Evolutionary conservation across 2,888 invertebrate species (phyloP), one percentile per base, ranked within the genome.

Genomic region (Rambutsinella grinnellia): DNA sequence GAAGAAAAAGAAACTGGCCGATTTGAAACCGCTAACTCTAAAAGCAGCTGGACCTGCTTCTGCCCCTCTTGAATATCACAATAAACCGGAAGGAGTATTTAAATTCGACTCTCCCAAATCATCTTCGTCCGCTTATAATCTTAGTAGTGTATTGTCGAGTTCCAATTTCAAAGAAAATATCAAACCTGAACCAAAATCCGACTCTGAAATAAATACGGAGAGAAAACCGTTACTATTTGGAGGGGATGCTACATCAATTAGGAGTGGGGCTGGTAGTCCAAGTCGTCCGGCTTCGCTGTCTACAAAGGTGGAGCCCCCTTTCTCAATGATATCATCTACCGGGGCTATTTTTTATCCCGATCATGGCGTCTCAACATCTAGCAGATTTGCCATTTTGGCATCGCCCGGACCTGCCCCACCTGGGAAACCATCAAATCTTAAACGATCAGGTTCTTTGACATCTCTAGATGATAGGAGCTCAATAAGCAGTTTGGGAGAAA

Each of bases 311-410:
- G 75, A 75, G 21, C 70, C 75, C 10, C 69, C 78, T 3, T 76
- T 75, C 58, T 28, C 63, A 54, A 60, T 78, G 63, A 54, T 75
- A 19, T 51, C 69, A 1, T 57, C 66, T 6, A 72, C 65, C 6
- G 60, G 62, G n/a, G 24, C 71, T 2, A 70, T 70, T 49, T 65
- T 69, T 49, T 49, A 61, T 36, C 56, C 28, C 15, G 75, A 75
- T 51, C 51, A 70, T 5, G 58, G 61, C 26, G 74, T 79, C 28
- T 75, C 75, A 24, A 71, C 78, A 19, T 79, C 78, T 15, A 75
- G 78, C 63, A 72, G 80, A 8, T 80, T 76, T 76, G 78, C 78
- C 2, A 36, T 78, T 3, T 63, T 80, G 3, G 78, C 80, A 2
- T 80, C 80, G 3, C 75, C 70, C 8, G 71, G 61, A 6, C 51